A percentile compares a stretch with the other conserved stretches of the same genome.
Conservation (phyloP, 2,888 invertebrate species). For the Chrysolina oricalcia region DNA sequence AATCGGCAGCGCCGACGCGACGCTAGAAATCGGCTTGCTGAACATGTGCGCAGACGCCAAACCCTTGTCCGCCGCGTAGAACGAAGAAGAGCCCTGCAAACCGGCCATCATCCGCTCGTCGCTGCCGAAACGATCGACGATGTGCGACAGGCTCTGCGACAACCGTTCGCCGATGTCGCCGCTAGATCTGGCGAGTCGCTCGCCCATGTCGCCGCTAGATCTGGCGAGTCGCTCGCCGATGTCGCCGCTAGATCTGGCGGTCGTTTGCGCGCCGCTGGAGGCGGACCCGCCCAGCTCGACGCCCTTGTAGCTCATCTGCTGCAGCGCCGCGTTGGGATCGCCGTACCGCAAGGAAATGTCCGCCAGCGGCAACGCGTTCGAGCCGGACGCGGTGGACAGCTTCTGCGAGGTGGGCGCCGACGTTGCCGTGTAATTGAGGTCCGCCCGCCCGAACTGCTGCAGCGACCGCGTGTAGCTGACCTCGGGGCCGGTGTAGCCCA, state of each 20-base stretch:
- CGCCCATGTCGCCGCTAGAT: conserved; percentile 37
- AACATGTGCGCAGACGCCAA: conserved; percentile 65
- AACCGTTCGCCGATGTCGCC: conserved; percentile 39
- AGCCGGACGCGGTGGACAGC: conserved; percentile 26
- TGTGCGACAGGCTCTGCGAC: conserved; percentile 74
- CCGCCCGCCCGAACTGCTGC: conserved; percentile 53
- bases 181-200: conserved; percentile 34
- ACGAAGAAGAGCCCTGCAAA: conserved; percentile 71
- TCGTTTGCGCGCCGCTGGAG: conserved; percentile 55
- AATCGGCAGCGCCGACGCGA: conserved; percentile 65
- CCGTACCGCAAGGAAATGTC: conserved; percentile 51
- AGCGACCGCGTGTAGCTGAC: conserved; percentile 63
- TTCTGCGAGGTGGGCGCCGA: conserved; percentile 50
- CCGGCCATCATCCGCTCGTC: conserved; percentile 75
- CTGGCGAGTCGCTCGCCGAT: conserved; percentile 36
- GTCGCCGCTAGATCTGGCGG: conserved; percentile 33
- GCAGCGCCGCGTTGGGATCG: conserved; percentile 52
- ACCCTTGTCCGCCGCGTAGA: conserved; percentile 69
- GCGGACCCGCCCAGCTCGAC: conserved; percentile 53
- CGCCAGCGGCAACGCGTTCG: conserved; percentile 30
- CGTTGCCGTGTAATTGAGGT: conserved; percentile 56
- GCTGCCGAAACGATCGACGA: conserved; percentile 75
- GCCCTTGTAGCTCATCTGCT: conserved; percentile 56
- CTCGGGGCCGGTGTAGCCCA: conserved; percentile 68
- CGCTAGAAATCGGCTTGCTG: conserved; percentile 65